Evolutionary conservation across 2,797 vertebrate genomes (phyloP).

Genomic region (Tenualosa ilisha): DNA sequence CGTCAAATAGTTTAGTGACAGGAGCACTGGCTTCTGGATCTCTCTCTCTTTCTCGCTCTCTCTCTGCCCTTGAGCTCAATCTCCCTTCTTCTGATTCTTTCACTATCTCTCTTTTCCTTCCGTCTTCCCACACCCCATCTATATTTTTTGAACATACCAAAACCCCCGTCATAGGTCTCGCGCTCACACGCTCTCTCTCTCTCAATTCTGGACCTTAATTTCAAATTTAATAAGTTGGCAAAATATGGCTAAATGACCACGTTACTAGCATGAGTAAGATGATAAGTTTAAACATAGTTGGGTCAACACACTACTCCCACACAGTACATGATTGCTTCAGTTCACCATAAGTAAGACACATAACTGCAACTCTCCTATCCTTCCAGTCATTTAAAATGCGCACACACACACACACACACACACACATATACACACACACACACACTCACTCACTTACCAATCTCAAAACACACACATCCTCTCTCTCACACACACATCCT

Average conservation of each 20-base stretch:
- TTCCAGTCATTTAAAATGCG: not conserved
- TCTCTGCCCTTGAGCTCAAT: not conserved
- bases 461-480: not conserved
- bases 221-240: no score
- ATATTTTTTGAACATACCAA: no score
- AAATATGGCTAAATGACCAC: no score
- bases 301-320: not conserved
- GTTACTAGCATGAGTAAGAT: no score
- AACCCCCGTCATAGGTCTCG: no score
- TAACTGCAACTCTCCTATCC: no score
- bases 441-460: not conserved
- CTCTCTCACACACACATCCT: not conserved
- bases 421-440: not conserved
- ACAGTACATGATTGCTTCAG: not conserved
- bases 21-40: constrained; percentile 8
- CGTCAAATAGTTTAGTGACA: constrained; percentile 71
- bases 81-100: not conserved
- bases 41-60: not conserved
- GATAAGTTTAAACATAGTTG: no score
- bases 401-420: not conserved
- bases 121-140: not conserved
- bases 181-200: no score
- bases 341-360: not conserved
- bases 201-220: no score
- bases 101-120: not conserved